Percentiles rank a stretch among this genome's conserved stretches.
Evolutionary conservation across 2,888 invertebrate species (phyloP).

Genomic region (Agonopterix heracliana): DNA sequence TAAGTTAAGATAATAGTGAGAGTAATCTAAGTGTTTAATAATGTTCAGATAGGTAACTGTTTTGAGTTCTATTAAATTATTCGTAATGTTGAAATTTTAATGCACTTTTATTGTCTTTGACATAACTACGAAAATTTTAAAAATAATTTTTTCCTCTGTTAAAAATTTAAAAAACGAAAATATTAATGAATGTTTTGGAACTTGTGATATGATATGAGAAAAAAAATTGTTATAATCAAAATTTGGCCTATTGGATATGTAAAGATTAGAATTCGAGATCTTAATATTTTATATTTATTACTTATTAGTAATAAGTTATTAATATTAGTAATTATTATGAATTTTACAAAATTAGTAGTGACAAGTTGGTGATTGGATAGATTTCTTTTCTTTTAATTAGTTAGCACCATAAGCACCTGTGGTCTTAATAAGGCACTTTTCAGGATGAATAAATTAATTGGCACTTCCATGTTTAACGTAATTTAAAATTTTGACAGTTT

Average conservation of each 20-base stretch:
- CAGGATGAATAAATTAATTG: slow-evolving; percentile 10
- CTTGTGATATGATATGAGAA: slow-evolving; percentile 34
- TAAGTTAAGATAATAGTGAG: background rate
- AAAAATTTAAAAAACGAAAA: slow-evolving; percentile 4
- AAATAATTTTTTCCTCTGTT: background rate
- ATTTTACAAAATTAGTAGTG: slow-evolving; percentile 1
- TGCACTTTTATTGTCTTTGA: too few relatives aligned
- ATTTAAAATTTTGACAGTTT: slow-evolving; percentile 16
- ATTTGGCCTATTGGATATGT: slow-evolving; percentile 45
- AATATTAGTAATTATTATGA: background rate
- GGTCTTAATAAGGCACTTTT: slow-evolving; percentile 23
- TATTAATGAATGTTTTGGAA: slow-evolving; percentile 23
- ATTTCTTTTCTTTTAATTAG: slow-evolving; percentile 7
- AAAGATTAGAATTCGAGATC: slow-evolving; percentile 15
- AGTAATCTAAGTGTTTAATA: slow-evolving; percentile 23
- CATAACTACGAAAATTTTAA: background rate
- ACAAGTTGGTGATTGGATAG: slow-evolving; percentile 6
- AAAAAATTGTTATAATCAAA: slow-evolving; percentile 23
- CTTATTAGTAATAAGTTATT: background rate
- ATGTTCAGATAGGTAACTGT: background rate
- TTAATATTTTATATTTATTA: background rate
- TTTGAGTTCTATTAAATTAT: background rate
- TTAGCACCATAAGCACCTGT: slow-evolving; percentile 20
- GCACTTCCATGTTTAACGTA: slow-evolving; percentile 8
- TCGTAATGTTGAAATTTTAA: too few relatives aligned